These are phyloP conservation scores for Ridgeia piscesae DNA, from an alignment of 1,140 invertebrate species.

Conservation along the genomic window DNA sequence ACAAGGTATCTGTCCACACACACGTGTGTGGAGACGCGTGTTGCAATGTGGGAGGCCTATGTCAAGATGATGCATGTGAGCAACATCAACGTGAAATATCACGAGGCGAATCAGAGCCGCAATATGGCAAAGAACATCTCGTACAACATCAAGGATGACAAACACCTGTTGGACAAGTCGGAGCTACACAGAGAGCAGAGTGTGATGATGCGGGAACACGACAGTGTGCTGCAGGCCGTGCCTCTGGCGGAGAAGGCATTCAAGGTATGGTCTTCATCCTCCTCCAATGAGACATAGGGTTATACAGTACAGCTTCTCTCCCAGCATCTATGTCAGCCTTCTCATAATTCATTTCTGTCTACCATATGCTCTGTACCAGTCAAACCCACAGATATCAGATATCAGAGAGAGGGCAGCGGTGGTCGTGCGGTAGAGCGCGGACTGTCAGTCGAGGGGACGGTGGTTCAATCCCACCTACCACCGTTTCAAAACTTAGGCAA, in stretches of 20 bases:
- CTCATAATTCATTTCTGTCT: neutral
- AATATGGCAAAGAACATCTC: constrained; percentile 41
- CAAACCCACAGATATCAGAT: too few species aligned
- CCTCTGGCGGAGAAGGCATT: constrained; percentile 45
- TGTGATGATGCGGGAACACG: constrained; percentile 44
- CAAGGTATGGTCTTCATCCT: constrained; percentile 33
- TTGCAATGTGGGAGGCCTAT: constrained; percentile 44
- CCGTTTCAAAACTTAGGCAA: too few species aligned
- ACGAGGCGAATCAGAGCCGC: constrained; percentile 39
- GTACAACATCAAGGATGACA: constrained; percentile 49
- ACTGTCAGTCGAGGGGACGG: too few species aligned
- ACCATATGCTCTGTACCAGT: too few species aligned
- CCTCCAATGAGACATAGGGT: neutral
- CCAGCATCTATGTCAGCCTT: neutral
- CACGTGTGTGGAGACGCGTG: constrained; percentile 44
- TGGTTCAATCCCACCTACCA: too few species aligned
- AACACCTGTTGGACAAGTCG: constrained; percentile 42
- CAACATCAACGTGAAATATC: constrained; percentile 45
- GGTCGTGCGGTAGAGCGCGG: too few species aligned
- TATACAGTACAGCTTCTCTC: neutral
- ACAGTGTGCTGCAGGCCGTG: constrained; percentile 42
- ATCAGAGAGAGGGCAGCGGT: too few species aligned
- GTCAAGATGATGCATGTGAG: constrained; percentile 47
- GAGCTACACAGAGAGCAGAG: constrained; percentile 41
- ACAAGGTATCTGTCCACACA: constrained; percentile 42